Evolutionary conservation across 2,113 vertebrate species (phyloP), one percentile per base, ranked within the genome.

Genomic region (Paramisgurnus dabryanus): DNA sequence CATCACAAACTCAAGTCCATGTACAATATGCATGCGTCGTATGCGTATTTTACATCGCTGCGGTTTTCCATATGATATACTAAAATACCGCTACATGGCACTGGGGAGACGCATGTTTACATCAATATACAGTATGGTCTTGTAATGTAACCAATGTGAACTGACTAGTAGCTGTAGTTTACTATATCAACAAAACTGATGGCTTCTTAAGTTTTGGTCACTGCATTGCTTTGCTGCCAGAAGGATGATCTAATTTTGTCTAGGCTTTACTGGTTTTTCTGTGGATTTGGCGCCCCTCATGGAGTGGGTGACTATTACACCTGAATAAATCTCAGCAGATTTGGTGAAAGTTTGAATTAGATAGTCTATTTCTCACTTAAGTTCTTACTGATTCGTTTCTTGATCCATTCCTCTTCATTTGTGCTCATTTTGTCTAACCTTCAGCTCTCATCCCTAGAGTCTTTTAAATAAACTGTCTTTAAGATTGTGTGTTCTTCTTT

Each of bases 211-310:
- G 82, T 76, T 83, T 27, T 81, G 47, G 84, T 86, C 84, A 90
- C 83, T 70, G 87, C 91, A 89, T 90, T 89, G 91, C 91, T 93
- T 92, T 92, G 91, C 92, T 89, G 89, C 82, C 90, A 85, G 88
- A 92, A 92, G 92, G 92, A 93, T 94, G 92, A 93, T 94, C 92
- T 93, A 93, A 94, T 92, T 89, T 79, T 68, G 58, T 72, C 57
- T 86, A 53, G 58, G 47, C 41, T 40, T 83, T 63, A 47, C 47
- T 68, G 61, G 73, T 67, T 76, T 57, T 76, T 12, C 18, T 80
- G 60, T 77, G 69, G 68, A 61, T 60, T 67, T 65, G 60, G 47
- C 74, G 63, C 80, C 53, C 39, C 63, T 84, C 75, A 65, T 49
- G 74, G 55, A 45, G n/a, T 68, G 61, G 74, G 60, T 65, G 58